A percentile compares a stretch with the other conserved stretches of the same genome.
phyloP scores from a whole-genome alignment of 35 echinoderm and acorn worm species.

The Apostichopus parvimensis region DNA sequence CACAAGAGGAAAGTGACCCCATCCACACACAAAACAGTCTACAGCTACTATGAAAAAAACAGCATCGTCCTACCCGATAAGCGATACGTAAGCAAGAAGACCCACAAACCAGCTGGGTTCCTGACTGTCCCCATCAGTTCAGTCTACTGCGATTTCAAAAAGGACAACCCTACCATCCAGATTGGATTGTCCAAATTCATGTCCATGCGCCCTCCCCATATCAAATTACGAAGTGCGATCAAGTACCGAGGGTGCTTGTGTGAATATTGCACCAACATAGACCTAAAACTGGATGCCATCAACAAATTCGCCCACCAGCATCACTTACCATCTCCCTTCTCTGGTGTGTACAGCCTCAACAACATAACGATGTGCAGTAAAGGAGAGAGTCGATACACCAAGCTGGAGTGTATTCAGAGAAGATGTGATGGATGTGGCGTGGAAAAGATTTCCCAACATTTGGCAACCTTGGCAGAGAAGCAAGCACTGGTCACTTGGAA shows the following conservation, averaged over 20 bases:
- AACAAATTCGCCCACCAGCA: conserved; percentile 43
- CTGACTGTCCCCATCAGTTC: conserved; percentile 8
- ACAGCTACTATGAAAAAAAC: conserved; percentile 15
- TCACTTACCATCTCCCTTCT: not conserved
- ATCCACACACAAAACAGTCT: not conserved
- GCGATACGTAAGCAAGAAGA: conserved; percentile 23
- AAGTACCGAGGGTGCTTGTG: conserved; percentile 60
- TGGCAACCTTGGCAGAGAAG: not conserved
- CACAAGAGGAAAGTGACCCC: conserved; percentile 17
- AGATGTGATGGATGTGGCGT: conserved; percentile 51
- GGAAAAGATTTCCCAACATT: not conserved
- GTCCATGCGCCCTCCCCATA: conserved; percentile 29
- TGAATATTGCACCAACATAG: conserved; percentile 59
- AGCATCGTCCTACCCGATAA: conserved; percentile 5
- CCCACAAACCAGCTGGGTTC: not conserved
- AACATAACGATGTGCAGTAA: conserved; percentile 44
- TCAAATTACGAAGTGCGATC: conserved; percentile 19
- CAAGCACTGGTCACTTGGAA: conserved; percentile 27
- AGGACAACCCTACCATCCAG: conserved; percentile 11
- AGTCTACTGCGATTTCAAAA: conserved; percentile 20
- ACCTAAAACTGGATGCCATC: conserved; percentile 45
- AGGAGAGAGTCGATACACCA: conserved; percentile 1
- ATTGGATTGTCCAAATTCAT: conserved; percentile 9
- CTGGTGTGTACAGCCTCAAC: not conserved
- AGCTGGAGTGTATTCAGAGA: conserved; percentile 36